These are phyloP conservation scores for Meandrina meandrites DNA, from an alignment of 92 coral and sea anemone genomes.

Conservation along the genomic window DNA sequence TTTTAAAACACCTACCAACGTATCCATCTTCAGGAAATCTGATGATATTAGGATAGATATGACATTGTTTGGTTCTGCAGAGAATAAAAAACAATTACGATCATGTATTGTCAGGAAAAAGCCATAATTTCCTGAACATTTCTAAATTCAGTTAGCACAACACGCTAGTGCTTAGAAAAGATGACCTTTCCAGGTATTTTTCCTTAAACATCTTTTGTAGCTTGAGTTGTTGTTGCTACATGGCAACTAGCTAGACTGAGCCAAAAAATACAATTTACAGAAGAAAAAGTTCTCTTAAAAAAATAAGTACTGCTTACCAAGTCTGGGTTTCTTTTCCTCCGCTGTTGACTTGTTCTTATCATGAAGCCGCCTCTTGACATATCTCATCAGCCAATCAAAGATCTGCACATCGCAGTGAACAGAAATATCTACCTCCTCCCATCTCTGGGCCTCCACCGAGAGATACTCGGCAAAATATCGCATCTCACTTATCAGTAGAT, in stretches of 20 bases:
- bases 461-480: conserved; percentile 94
- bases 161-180: too few relatives aligned
- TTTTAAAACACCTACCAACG: conserved; percentile 65
- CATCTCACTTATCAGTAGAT: conserved; percentile 92
- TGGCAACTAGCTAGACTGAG: too few relatives aligned
- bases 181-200: too few relatives aligned
- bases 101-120: not conserved
- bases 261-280: too few relatives aligned
- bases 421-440: conserved; percentile 99
- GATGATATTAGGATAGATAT: conserved; percentile 97
- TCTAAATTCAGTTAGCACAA: too few relatives aligned
- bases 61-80: conserved; percentile 89
- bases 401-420: conserved; percentile 99
- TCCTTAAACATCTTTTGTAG: too few relatives aligned
- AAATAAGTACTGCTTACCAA: conserved; percentile 56
- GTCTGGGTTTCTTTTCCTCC: conserved; percentile 75
- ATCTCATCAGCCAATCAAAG: conserved; percentile 99
- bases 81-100: not conserved
- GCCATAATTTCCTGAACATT: not conserved
- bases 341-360: conserved; percentile 55
- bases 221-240: too few relatives aligned
- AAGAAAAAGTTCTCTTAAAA: too few relatives aligned
- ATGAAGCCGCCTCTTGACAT: conserved; percentile 79
- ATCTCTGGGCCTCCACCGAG: conserved; percentile 91
- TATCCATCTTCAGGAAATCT: conserved; percentile 97